phyloP scores from a whole-genome alignment of 2,113 vertebrate genomes.

The Ceyx cyanopectus region DNA sequence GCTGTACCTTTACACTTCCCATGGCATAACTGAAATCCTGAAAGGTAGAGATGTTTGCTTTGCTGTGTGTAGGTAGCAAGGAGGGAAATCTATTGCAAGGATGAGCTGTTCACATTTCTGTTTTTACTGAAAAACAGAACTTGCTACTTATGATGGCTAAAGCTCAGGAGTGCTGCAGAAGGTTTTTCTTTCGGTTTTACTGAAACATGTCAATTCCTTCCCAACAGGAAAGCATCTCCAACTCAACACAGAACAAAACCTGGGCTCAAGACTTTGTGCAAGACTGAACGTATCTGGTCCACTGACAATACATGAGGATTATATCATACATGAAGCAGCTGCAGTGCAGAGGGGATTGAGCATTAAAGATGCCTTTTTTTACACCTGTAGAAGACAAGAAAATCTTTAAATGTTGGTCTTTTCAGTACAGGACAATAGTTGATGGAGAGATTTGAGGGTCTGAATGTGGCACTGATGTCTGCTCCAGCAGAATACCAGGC shows the following conservation, averaged over 20 bases:
- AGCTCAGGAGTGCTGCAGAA: not conserved
- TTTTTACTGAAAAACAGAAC: not conserved
- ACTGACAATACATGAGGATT: slow-evolving; percentile 63
- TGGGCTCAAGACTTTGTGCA: slow-evolving; percentile 58
- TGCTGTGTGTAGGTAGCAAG: not conserved
- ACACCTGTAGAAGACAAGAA: slow-evolving; percentile 57
- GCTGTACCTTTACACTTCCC: not conserved
- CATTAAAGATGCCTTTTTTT: slow-evolving; percentile 63
- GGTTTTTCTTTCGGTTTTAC: slow-evolving; percentile 12
- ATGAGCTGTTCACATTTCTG: not conserved
- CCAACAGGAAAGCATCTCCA: slow-evolving; percentile 63
- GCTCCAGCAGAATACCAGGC: not conserved
- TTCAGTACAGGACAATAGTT: not conserved
- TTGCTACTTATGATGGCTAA: not conserved
- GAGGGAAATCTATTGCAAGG: not conserved
- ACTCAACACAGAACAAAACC: slow-evolving; percentile 58
- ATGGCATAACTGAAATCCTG: not conserved
- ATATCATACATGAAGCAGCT: slow-evolving; percentile 58
- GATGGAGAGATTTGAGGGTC: not conserved
- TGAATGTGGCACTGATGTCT: not conserved
- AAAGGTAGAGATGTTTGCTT: not conserved
- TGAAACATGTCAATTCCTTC: slow-evolving; percentile 62
- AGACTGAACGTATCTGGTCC: slow-evolving; percentile 53
- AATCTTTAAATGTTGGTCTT: slow-evolving; percentile 21
- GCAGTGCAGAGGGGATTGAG: slow-evolving; percentile 65